These are phyloP conservation scores for Triplophysa yarkandensis DNA, from an alignment of 2,797 vertebrate genomes.

Conservation along the genomic window DNA sequence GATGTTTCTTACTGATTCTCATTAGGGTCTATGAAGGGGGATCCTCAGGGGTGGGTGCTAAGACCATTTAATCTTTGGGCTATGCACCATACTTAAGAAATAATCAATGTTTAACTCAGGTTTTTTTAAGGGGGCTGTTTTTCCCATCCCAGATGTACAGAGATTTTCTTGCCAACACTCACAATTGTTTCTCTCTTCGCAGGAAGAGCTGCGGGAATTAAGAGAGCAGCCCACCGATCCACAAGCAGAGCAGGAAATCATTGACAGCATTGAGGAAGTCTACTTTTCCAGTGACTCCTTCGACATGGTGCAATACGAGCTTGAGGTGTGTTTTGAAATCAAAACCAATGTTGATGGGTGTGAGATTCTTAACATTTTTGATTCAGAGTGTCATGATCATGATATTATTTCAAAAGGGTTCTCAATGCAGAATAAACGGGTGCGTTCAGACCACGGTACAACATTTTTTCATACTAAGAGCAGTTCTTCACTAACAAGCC, in stretches of 20 bases:
- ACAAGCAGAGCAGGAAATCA: slow-evolving; percentile 94
- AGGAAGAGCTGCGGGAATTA: slow-evolving; percentile 94
- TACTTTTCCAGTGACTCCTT: slow-evolving; percentile 95
- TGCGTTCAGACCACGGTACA: neutral
- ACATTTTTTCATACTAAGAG: neutral
- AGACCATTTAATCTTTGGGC: slow-evolving; percentile 63
- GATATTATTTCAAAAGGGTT: neutral
- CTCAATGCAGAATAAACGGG: neutral
- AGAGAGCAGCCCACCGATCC: slow-evolving; percentile 91
- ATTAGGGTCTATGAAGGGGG: slow-evolving; percentile 56
- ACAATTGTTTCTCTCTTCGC: slow-evolving; percentile 36
- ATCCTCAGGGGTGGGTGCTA: slow-evolving; percentile 50
- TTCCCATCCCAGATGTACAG: slow-evolving; percentile 27
- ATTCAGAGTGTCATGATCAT: neutral
- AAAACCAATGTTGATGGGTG: neutral
- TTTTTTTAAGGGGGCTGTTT: slow-evolving; percentile 18
- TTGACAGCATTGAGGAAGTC: slow-evolving; percentile 93
- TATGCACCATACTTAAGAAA: slow-evolving; percentile 53
- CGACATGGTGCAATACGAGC: slow-evolving; percentile 94
- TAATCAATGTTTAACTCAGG: slow-evolving; percentile 60
- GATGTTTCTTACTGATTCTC: slow-evolving; percentile 59
- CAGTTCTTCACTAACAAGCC: neutral
- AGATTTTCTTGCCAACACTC: slow-evolving; percentile 14
- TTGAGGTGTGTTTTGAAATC: slow-evolving; percentile 80
- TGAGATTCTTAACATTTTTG: neutral